phyloP scores from a whole-genome alignment of 2,888 invertebrate species.

The Macroteleia sp. region DNA sequence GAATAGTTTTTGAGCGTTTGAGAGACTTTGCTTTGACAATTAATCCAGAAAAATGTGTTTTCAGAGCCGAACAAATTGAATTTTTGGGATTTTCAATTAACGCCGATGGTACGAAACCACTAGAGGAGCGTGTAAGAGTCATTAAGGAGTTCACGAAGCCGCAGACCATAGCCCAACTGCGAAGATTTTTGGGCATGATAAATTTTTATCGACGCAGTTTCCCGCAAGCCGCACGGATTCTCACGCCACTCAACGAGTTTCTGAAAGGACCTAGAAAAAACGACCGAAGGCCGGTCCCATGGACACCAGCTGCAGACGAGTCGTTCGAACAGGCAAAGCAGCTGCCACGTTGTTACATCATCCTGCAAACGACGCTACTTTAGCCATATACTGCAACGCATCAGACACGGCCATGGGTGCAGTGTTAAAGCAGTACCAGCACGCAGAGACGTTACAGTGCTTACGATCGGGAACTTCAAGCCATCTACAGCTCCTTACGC shows the following conservation, averaged over 20 bases:
- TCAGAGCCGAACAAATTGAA: conserved; percentile 70
- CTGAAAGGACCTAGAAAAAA: no score
- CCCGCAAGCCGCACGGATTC: no score
- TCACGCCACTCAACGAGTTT: no score
- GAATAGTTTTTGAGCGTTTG: neutral
- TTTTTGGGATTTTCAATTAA: conserved; percentile 31
- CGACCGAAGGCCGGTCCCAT: no score
- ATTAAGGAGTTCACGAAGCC: neutral
- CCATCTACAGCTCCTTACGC: neutral
- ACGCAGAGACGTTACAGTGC: neutral
- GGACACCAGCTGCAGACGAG: no score
- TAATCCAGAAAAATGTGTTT: conserved; percentile 73
- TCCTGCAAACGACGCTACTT: neutral
- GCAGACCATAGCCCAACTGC: no score
- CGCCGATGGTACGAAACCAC: conserved; percentile 1
- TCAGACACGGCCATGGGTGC: neutral
- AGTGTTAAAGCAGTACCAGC: neutral
- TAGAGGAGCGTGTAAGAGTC: neutral
- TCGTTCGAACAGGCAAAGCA: conserved; percentile 35
- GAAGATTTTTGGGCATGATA: no score
- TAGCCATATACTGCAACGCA: neutral
- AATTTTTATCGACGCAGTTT: no score
- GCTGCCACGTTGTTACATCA: conserved; percentile 19
- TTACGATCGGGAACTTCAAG: neutral
- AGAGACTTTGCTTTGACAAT: conserved; percentile 26